A percentile compares a stretch with the other conserved stretches of the same genome.
phyloP scores from a whole-genome alignment of 2,797 vertebrate species.

The Hippopotamyrus pictus region DNA sequence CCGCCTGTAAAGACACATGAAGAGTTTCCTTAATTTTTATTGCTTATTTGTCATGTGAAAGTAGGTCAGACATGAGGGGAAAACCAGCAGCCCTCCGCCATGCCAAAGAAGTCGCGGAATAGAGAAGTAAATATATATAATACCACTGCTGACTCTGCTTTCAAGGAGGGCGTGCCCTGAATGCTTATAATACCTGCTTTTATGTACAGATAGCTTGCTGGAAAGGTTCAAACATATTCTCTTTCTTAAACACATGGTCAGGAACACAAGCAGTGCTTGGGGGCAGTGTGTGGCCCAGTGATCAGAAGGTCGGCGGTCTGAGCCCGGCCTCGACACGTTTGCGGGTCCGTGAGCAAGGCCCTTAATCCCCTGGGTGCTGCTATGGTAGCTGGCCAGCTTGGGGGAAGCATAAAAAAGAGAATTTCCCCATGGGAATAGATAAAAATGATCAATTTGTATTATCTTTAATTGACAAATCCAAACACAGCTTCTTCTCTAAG shows the following conservation, averaged over 20 bases:
- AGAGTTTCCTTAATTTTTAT: background rate
- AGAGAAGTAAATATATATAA: background rate
- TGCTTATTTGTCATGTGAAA: background rate
- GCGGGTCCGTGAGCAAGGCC: background rate
- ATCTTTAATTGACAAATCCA: background rate
- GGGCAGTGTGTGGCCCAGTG: background rate
- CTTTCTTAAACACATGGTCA: background rate
- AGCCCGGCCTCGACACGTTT: background rate
- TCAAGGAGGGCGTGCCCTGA: background rate
- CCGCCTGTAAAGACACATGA: background rate
- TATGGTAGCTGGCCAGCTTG: background rate
- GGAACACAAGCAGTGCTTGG: background rate
- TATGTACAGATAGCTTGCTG: background rate
- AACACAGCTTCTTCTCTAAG: background rate
- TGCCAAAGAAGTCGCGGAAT: background rate
- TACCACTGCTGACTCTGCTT: background rate
- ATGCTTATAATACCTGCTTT: background rate
- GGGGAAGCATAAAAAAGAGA: background rate
- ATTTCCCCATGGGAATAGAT: background rate
- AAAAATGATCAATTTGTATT: background rate
- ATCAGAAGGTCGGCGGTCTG: background rate
- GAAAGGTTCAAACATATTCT: background rate
- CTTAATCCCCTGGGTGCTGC: background rate
- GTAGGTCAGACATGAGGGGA: background rate
- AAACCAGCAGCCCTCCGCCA: background rate